Evolutionary conservation across 2,113 vertebrate species (phyloP), one percentile per base, ranked within the genome.

Genomic region (Suncus etruscus): DNA sequence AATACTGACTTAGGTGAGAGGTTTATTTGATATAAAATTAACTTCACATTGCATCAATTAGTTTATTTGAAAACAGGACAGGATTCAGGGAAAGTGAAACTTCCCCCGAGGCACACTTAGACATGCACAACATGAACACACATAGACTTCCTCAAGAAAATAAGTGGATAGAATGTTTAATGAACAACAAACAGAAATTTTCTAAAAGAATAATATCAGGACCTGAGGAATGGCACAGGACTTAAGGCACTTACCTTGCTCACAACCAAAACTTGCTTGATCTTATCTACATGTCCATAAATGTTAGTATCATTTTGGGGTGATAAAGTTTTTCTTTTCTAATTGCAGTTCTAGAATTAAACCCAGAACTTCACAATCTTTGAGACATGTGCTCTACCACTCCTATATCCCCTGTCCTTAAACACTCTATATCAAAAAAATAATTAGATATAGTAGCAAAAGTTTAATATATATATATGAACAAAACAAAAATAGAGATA

Each of bases 41-140:
- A 39, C 39, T 39, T 39, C 39, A 39, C 39, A 39, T 39, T 39
- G 39, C 39, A 39, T 39, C 39, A 39, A 39, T 39, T 39, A 39
- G 3, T 39, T 39, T 39, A 39, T 39, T 39, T 39, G 3, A 39
- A 39, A 39, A 39, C 39, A 39, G 3, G 39, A 39, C 39, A 39
- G 39, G 58, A 31, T 91, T 88, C 66, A 84, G 24, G 66, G 48
- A 89, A 94, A 96, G 80, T 91, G 16, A 75, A 75, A 75, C 85
- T 32, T 87, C 18, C 39, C 69, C 22, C 45, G 2, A 4, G 20
- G 48, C 7, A 39, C 25, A 79, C 45, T 89, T n/a, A 58, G 3
- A 61, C 61, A 91, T 45, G 69, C 51, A 87, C 54, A 77, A 39
- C 39, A 39, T 39, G 39, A 12, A 89, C 51, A 77, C 39, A 86